Evolutionary conservation across 2,888 invertebrate genomes (phyloP), one percentile per base, ranked within the genome.

Genomic region (Lasioglossum figueresi): DNA sequence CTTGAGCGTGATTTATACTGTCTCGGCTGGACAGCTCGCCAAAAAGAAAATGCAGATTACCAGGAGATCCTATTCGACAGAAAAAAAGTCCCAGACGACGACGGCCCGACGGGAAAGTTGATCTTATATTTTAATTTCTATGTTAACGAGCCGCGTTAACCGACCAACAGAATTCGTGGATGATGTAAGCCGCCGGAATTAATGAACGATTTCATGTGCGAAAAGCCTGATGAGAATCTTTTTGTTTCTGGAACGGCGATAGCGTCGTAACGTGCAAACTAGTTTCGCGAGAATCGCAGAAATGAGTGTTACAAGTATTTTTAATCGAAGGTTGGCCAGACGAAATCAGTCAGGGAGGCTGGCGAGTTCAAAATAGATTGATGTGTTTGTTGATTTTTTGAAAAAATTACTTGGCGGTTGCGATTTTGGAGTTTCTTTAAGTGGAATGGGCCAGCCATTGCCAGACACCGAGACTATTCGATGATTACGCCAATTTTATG

Each of bases 1-100:
- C 68, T 68, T 68, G 68, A 68, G 68, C 37, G 23, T 68, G 37
- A 68, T 68, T 68, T 66, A 66, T 66, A 66, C 31, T 16, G 66
- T 66, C 66, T 66, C 34, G 66, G 5, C 19, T 1, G 66, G 66
- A 66, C 66, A 34, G 66, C 34, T 66, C 66, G 16, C 66, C 66
- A 66, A 66, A 66, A 66, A 66, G 34, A 66, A 23, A 66, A 66
- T 66, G 59, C 27, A 59, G 59, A 59, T 59, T 31, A 14, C 59
- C 59, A 12, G 16, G 27, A 59, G 59, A 59, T 31, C 27, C 59
- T 59, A 59, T 59, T 59, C 59, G 59, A 27, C 14, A 27, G 27
- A 27, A 59, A 59, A 59, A 59, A 59, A 14, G 27, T 27, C 16
- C 59, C 59, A 59, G 59, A 59, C 43, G 43, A 14, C 43, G 43